Percentiles rank a stretch among this genome's conserved stretches.
These are phyloP conservation scores for Chalcosyrphus nemorum DNA, from an alignment of 2,888 invertebrate genomes.

Conservation along the genomic window DNA sequence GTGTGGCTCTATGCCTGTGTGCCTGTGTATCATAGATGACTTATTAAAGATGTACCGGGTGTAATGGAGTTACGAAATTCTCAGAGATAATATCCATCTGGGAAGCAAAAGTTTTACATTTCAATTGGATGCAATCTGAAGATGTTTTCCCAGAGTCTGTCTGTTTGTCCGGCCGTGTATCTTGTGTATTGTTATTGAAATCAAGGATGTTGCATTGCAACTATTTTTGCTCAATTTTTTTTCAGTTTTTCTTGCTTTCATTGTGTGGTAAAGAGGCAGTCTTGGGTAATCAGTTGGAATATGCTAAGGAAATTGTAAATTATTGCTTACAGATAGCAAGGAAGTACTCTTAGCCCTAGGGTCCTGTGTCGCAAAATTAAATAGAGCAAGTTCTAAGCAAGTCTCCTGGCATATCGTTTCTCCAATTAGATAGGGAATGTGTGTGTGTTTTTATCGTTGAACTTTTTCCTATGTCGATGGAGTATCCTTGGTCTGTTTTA, in stretches of 20 bases:
- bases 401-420: no score
- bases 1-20: not conserved
- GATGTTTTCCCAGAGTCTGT: slow-evolving; percentile 33
- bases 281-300: slow-evolving; percentile 2
- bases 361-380: no score
- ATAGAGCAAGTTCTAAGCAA: no score
- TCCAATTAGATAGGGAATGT: no score
- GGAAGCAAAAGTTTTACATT: slow-evolving; percentile 61
- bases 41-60: slow-evolving; percentile 66
- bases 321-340: no score
- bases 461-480: no score
- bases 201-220: slow-evolving; percentile 40
- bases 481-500: no score
- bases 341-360: no score
- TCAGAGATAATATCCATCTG: slow-evolving; percentile 49
- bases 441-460: no score
- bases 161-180: slow-evolving; percentile 15
- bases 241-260: slow-evolving; percentile 1
- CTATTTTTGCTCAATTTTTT: slow-evolving; percentile 38
- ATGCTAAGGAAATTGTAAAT: slow-evolving; percentile 21
- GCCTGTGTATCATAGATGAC: slow-evolving; percentile 11
- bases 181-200: slow-evolving; percentile 57
- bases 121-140: slow-evolving; percentile 65
- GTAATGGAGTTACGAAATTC: slow-evolving; percentile 57
- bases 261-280: slow-evolving; percentile 31